Evolutionary conservation across 92 coral and sea anemone species (phyloP), one percentile per base, ranked within the genome.

Genomic region (Phenganax subtilis): DNA sequence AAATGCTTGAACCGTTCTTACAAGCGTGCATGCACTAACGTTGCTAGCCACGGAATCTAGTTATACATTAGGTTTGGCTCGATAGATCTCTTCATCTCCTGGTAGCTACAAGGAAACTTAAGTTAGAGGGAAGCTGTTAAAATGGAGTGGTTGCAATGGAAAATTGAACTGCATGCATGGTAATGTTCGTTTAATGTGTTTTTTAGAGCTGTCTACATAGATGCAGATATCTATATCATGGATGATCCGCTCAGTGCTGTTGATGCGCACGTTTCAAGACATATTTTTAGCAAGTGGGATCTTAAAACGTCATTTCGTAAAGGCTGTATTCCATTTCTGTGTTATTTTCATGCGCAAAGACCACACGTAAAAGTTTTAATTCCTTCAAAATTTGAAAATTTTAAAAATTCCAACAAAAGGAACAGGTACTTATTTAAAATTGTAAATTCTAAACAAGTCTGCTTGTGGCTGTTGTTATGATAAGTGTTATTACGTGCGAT

Each of bases 181-280:
- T 59, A 0, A 72, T 3, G 17, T 28, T 6, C 75, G 31, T 70
- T 70, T 70, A 14, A 59, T 70, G 5, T 72, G 12, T 72, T 47
- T 54, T 51, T 16, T 64, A 78, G 82, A 67, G 82, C 82, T 7
- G 68, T 78, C 0, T 78, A 78, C 54, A 65, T 37, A 29, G 82
- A 78, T 52, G 82, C 82, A 8, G 67, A 52, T 37, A 61, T 78
- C 54, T 78, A 78, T 67, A 7, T 78, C 10, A 61, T 78, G 82
- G 82, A 78, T 55, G 82, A 78, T 51, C 82, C 82, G 1, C 82
- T 78, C 53, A 78, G 82, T 51, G 82, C 82, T 64, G 82, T 78
- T 20, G 82, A 78, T 78, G 66, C 82, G 55, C 71, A 78, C 28
- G 82, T 78, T 16, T 51, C 71, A 37, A 78, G 72, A 25, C 82